These are phyloP conservation scores for Tinamus major DNA, from an alignment of 2,797 vertebrate genomes.

Conservation along the genomic window DNA sequence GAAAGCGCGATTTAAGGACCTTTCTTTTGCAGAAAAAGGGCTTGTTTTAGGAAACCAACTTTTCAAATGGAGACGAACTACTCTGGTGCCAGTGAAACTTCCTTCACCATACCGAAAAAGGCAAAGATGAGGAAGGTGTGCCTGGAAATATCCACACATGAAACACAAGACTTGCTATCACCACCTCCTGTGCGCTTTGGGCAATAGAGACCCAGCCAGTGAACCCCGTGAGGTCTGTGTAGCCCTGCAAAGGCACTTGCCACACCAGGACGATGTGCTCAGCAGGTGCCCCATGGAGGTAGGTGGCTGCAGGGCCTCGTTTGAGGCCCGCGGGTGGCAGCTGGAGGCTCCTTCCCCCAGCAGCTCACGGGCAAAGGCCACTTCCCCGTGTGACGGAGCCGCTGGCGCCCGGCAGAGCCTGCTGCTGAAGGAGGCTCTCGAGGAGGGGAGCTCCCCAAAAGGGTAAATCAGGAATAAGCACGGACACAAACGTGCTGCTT, in stretches of 20 bases:
- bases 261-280: accelerated
- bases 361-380: neutral
- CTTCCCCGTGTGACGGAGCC: neutral
- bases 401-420: neutral
- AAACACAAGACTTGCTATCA: neutral
- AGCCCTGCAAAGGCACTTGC: neutral
- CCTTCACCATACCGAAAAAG: neutral
- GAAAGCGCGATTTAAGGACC: neutral
- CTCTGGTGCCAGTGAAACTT: conserved; percentile 9
- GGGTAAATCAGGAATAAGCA: conserved; percentile 20
- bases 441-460: neutral
- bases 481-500: neutral
- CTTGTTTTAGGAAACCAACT: neutral
- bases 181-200: neutral
- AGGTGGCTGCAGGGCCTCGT: neutral
- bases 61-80: neutral
- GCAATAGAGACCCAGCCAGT: neutral
- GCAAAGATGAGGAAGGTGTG: neutral
- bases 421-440: neutral
- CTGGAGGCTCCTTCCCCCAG: accelerated
- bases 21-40: neutral
- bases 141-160: neutral
- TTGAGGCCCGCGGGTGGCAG: accelerated
- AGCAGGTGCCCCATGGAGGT: neutral
- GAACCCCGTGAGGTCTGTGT: neutral